A percentile compares a stretch with the other conserved stretches of the same genome.
These are phyloP conservation scores for Melolontha melolontha DNA, from an alignment of 2,888 invertebrate species.

Conservation along the genomic window DNA sequence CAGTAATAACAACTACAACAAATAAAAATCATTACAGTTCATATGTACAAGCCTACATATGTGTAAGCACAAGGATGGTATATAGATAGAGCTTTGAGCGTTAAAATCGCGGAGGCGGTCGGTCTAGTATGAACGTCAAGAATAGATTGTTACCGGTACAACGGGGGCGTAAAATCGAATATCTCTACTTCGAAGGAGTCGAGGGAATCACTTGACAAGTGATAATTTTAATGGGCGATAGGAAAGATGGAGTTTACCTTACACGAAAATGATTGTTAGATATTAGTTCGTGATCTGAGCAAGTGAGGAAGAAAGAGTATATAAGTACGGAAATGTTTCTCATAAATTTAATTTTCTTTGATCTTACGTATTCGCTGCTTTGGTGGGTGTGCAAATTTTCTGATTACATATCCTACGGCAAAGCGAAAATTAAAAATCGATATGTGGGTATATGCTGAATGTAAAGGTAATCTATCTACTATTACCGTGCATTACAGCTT, in stretches of 20 bases:
- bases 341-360: slow-evolving; percentile 5
- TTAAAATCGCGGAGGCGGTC: slow-evolving; percentile 28
- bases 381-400: slow-evolving; percentile 3
- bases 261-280: slow-evolving; percentile 13
- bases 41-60: slow-evolving; percentile 9
- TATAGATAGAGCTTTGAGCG: slow-evolving; percentile 24
- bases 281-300: background rate
- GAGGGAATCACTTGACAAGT: slow-evolving; percentile 12
- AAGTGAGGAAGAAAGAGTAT: background rate
- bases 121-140: slow-evolving; percentile 3
- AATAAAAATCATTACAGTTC: background rate
- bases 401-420: slow-evolving; percentile 17
- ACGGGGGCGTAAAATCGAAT: slow-evolving; percentile 31
- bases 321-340: slow-evolving; percentile 14
- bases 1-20: slow-evolving; percentile 10
- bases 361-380: too few relatives aligned
- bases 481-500: too few relatives aligned
- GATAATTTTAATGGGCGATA: slow-evolving; percentile 30
- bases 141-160: slow-evolving; percentile 24
- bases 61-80: slow-evolving; percentile 14
- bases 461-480: too few relatives aligned
- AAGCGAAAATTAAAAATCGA: slow-evolving; percentile 10
- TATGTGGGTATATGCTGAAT: slow-evolving; percentile 12
- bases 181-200: slow-evolving; percentile 2
- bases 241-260: slow-evolving; percentile 20